Conservation (phyloP, 2,888 invertebrate species). For the Habrosyne pyritoides region DNA sequence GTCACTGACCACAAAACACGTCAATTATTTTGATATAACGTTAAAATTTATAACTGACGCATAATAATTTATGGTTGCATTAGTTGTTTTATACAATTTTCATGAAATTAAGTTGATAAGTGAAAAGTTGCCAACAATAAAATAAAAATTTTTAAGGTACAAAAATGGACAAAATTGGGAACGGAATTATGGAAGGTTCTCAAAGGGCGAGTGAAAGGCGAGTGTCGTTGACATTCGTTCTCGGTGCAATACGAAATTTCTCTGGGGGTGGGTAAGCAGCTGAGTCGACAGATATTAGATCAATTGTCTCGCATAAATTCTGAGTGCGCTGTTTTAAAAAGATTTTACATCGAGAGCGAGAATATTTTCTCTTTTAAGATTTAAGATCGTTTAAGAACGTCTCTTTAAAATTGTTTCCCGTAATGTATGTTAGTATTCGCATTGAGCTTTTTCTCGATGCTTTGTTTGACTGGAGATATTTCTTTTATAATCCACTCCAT, state of each 20-base stretch:
- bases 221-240: slow-evolving; percentile 31
- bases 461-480: no score
- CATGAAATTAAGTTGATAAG: not conserved
- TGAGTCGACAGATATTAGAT: slow-evolving; percentile 24
- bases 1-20: slow-evolving; percentile 25
- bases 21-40: slow-evolving; percentile 26
- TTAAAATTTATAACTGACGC: slow-evolving; percentile 24
- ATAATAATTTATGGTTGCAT: slow-evolving; percentile 26
- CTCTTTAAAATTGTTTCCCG: not conserved
- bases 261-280: slow-evolving; percentile 13
- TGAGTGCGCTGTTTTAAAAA: slow-evolving; percentile 20
- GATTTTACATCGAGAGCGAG: not conserved
- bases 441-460: not conserved
- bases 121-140: slow-evolving; percentile 25
- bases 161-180: slow-evolving; percentile 14
- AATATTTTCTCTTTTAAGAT: not conserved
- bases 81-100: not conserved
- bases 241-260: slow-evolving; percentile 21
- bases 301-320: slow-evolving; percentile 15
- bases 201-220: slow-evolving; percentile 26
- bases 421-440: no score
- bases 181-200: slow-evolving; percentile 22
- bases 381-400: not conserved
- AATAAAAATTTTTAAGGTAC: slow-evolving; percentile 20
- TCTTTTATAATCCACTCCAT: no score